Evolutionary conservation across 2,888 invertebrate species (phyloP).

Genomic region (Apodemia mormo): DNA sequence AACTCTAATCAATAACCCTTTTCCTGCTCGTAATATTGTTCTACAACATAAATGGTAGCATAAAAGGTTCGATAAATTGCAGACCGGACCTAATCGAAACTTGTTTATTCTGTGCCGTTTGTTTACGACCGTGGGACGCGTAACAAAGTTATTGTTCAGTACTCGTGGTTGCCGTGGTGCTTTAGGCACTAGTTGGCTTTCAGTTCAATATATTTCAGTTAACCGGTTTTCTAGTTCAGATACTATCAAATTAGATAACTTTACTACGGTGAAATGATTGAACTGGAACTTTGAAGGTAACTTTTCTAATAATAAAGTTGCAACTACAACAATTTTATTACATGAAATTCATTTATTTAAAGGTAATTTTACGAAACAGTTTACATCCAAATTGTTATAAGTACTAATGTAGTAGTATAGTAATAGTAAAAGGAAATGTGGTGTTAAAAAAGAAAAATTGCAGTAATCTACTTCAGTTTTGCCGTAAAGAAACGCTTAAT

Average conservation of each 20-base stretch:
- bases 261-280: not conserved
- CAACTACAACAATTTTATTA: too few relatives aligned
- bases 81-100: slow-evolving; percentile 21
- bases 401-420: too few relatives aligned
- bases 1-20: slow-evolving; percentile 10
- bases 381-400: too few relatives aligned
- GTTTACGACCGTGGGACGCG: slow-evolving; percentile 25
- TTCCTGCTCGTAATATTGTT: not conserved
- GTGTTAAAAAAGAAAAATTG: too few relatives aligned
- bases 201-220: slow-evolving; percentile 9
- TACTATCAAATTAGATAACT: slow-evolving; percentile 5
- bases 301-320: not conserved
- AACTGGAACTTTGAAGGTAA: slow-evolving; percentile 16
- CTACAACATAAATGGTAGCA: slow-evolving; percentile 10
- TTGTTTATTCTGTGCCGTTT: slow-evolving; percentile 27
- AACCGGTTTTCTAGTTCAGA: slow-evolving; percentile 18
- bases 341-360: too few relatives aligned
- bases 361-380: too few relatives aligned
- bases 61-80: slow-evolving; percentile 11
- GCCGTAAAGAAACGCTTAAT: too few relatives aligned
- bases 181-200: slow-evolving; percentile 15
- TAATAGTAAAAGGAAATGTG: too few relatives aligned
- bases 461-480: too few relatives aligned
- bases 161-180: slow-evolving; percentile 6
- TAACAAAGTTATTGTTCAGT: slow-evolving; percentile 30